phyloP scores from a whole-genome alignment of 2,797 vertebrate species.

The Steatocranus sp. region DNA sequence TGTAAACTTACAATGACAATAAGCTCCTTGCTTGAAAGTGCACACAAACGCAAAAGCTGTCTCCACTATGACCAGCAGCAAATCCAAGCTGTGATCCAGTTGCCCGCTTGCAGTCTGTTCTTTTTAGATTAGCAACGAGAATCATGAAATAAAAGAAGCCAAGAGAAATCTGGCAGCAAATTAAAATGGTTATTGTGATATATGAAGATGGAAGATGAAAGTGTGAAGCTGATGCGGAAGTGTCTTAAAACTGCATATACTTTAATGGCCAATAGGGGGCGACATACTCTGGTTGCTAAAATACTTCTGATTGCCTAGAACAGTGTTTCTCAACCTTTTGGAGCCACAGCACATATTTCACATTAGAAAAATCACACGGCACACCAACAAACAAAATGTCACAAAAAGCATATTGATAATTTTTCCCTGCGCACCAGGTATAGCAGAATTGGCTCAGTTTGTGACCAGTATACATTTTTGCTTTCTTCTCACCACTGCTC shows the following conservation, averaged over 20 bases:
- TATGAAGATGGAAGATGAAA: not conserved
- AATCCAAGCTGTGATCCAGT: not conserved
- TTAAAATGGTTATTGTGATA: not conserved
- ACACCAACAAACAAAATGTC: not conserved
- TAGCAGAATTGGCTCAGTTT: not conserved
- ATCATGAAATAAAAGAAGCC: not conserved
- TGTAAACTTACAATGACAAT: not conserved
- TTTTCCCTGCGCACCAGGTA: rapidly evolving
- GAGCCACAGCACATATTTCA: not conserved
- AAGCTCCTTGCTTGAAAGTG: not conserved
- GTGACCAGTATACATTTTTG: rapidly evolving
- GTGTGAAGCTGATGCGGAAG: not conserved
- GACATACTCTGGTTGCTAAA: not conserved
- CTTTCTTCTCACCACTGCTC: not conserved
- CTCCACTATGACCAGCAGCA: not conserved
- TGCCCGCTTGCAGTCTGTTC: not conserved
- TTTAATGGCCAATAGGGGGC: not conserved
- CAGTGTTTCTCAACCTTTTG: not conserved
- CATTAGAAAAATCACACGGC: not conserved
- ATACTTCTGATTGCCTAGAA: not conserved
- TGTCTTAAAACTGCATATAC: not conserved
- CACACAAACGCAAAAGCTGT: not conserved
- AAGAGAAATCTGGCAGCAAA: not conserved
- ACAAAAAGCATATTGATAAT: not conserved
- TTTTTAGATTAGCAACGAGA: not conserved